phyloP scores from a whole-genome alignment of 2,113 vertebrate genomes.

The Uria aalge region DNA sequence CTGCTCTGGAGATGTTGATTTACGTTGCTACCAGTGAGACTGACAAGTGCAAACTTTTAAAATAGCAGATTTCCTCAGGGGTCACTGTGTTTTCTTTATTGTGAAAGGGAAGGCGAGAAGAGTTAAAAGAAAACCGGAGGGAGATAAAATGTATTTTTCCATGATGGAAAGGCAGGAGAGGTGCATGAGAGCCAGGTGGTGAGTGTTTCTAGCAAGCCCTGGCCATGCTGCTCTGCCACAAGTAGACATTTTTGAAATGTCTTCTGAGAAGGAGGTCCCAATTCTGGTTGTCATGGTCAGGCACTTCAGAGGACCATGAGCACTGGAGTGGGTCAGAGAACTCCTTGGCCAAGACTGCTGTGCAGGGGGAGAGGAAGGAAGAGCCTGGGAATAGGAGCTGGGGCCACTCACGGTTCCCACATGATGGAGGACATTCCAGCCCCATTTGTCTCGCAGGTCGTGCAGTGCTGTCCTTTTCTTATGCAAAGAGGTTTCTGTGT shows the following conservation, averaged over 20 bases:
- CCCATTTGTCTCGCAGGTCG: fast-evolving
- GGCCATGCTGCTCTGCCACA: fast-evolving
- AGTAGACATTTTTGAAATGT: not conserved
- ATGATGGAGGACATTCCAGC: not conserved
- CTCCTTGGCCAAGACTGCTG: not conserved
- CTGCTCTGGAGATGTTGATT: not conserved
- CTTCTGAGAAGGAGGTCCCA: not conserved
- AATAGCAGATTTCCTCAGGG: not conserved
- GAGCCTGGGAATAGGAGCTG: not conserved
- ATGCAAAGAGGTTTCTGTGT: not conserved
- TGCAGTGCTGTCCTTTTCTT: fast-evolving
- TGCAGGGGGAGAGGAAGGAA: not conserved
- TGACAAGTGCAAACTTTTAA: slow-evolving; percentile 22
- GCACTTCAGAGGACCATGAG: fast-evolving
- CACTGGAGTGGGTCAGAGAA: not conserved
- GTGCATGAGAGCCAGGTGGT: not conserved
- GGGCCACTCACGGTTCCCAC: not conserved
- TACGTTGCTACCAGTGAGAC: not conserved
- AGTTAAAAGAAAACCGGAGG: not conserved
- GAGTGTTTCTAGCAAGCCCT: not conserved
- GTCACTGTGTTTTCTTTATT: not conserved
- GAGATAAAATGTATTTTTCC: not conserved
- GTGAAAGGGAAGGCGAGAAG: not conserved
- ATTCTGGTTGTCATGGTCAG: not conserved
- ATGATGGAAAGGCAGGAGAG: not conserved